Evolutionary conservation across 1,140 invertebrate species (phyloP), one percentile per base, ranked within the genome.

Genomic region (Trypoxylus dichotomus): DNA sequence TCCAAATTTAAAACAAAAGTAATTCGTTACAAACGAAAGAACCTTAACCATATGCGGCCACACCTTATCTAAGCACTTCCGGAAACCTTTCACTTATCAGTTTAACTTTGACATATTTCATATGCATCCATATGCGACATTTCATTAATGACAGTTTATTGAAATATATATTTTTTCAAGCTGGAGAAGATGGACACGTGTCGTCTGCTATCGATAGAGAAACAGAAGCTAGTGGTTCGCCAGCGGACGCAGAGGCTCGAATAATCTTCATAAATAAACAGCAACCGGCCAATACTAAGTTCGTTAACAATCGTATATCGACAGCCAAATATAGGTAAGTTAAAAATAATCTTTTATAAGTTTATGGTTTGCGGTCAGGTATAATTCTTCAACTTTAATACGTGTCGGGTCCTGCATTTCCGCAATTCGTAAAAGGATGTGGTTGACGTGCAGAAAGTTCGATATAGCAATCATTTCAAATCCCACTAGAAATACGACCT

Each of bases 301-400:
- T 94, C 86, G 92, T 93, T 84, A 93, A 91, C 84, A 97, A 97
- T 88, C 90, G 91, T 80, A 95, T 97, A 86, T 93, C 93, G 79
- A 99, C 97, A 47, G 96, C 96, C 83, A 99, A 98, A 89, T 99
- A 98, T 89, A 96, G 93, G 88, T 91, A 82, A 85, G 21, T 42
- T 76, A 41, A 15, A 58, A 24, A n/a, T 5, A 41, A 8, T 29
- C n/a, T 74, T 32, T 74, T 15, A 13, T 74, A 37, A 37, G 3
- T 37, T 37, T 37, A 8, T 37, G 10, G 32, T 1, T 37, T 37
- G 32, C 10, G 5, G 32, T 37, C 32, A 1, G 10, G 32, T 37
- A 37, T 2, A 37, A 37, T 37, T 5, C 32, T 37, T 37, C 32
- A 37, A n/a, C n/a, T n/a, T n/a, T n/a, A 37, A 37, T 37, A 8